A percentile compares a stretch with the other conserved stretches of the same genome.
phyloP scores from a whole-genome alignment of 1,140 invertebrate species.

The Whitmania pigra region DNA sequence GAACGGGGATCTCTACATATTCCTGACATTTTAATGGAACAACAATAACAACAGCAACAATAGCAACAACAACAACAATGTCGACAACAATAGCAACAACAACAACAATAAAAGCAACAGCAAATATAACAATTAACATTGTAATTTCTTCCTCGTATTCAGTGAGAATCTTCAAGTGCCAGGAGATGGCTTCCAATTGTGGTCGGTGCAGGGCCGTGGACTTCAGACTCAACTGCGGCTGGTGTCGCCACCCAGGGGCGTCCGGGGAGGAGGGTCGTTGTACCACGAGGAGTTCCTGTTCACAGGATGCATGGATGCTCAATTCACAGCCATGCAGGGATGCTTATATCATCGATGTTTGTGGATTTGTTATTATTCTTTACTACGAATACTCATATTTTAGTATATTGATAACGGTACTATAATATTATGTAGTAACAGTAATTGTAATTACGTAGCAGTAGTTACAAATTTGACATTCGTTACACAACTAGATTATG shows the following conservation, averaged over 20 bases:
- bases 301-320: too few relatives aligned
- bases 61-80: too few relatives aligned
- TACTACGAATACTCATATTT: too few relatives aligned
- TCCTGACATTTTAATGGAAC: too few relatives aligned
- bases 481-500: too few relatives aligned
- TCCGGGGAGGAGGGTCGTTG: background rate
- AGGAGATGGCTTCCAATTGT: slow-evolving; percentile 35
- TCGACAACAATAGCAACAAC: too few relatives aligned
- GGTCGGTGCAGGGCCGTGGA: slow-evolving; percentile 34
- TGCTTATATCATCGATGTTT: background rate
- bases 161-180: slow-evolving; percentile 40
- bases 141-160: slow-evolving; percentile 16
- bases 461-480: background rate
- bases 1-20: too few relatives aligned
- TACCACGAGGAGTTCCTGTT: background rate
- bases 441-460: background rate
- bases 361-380: background rate
- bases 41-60: too few relatives aligned
- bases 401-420: too few relatives aligned
- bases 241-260: slow-evolving; percentile 28
- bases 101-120: too few relatives aligned
- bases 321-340: background rate
- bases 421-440: too few relatives aligned
- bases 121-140: too few relatives aligned
- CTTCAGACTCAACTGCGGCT: slow-evolving; percentile 34